Conservation (phyloP, 1,140 invertebrate genomes). For the Paramacrobiotus metropolitanus region DNA sequence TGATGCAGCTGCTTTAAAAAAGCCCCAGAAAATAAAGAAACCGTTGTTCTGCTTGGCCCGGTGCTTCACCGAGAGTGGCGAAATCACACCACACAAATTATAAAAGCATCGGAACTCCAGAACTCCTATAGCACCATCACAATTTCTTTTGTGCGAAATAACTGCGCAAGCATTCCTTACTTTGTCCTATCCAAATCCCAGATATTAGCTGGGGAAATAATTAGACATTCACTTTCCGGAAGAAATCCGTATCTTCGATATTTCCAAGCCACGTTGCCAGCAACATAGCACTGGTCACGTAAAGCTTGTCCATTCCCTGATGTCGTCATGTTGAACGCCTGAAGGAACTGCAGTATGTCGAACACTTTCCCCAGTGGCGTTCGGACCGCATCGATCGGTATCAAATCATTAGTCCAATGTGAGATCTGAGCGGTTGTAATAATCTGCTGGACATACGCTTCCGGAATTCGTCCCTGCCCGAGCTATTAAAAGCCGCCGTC, state of each 20-base stretch:
- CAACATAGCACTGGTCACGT: not conserved
- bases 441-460: conserved; percentile 46
- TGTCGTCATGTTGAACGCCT: conserved; percentile 46
- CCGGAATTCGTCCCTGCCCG: conserved; percentile 20
- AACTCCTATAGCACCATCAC: no score
- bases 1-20: no score
- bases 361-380: conserved; percentile 65
- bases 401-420: conserved; percentile 55
- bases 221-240: conserved; percentile 68
- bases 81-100: no score
- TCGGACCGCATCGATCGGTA: conserved; percentile 60
- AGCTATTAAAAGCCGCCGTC: not conserved
- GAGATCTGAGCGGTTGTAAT: conserved; percentile 41
- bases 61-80: no score
- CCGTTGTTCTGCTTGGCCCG: not conserved
- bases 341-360: conserved; percentile 52
- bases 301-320: conserved; percentile 33
- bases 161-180: conserved; percentile 11
- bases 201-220: conserved; percentile 76
- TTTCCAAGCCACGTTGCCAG: not conserved
- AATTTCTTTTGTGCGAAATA: no score
- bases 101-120: no score
- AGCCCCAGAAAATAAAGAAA: not conserved
- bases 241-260: conserved; percentile 25
- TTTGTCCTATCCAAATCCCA: conserved; percentile 48